Conservation (phyloP, 2,888 invertebrate species). For the Tholera decimalis region DNA sequence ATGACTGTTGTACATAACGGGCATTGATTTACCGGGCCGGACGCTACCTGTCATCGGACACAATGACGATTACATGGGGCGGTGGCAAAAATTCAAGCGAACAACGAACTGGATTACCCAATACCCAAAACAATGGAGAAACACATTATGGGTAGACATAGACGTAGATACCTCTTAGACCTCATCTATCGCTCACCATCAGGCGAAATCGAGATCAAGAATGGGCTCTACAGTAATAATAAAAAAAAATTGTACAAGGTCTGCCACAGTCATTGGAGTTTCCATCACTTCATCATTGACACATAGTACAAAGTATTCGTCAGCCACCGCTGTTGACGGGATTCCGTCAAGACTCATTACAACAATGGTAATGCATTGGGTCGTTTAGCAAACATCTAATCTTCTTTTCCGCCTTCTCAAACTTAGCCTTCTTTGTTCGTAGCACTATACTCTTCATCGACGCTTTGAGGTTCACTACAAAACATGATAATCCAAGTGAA, state of each 20-base stretch:
- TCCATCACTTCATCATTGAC: slow-evolving; percentile 35
- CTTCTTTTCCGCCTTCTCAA: slow-evolving; percentile 9
- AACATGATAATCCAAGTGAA: slow-evolving; percentile 16
- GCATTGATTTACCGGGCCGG: slow-evolving; percentile 89
- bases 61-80: slow-evolving; percentile 79
- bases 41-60: slow-evolving; percentile 84
- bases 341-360: background rate
- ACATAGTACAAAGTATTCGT: slow-evolving; percentile 7
- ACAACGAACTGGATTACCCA: slow-evolving; percentile 42
- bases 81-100: slow-evolving; percentile 76
- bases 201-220: no score
- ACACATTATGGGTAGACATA: slow-evolving; percentile 46
- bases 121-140: slow-evolving; percentile 49
- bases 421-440: slow-evolving; percentile 13
- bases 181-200: no score
- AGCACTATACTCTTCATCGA: background rate
- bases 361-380: background rate
- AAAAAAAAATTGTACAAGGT: slow-evolving; percentile 39
- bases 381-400: slow-evolving; percentile 4
- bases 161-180: no score
- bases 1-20: slow-evolving; percentile 82
- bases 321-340: slow-evolving; percentile 2
- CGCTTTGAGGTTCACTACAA: background rate
- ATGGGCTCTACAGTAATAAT: no score
- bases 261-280: slow-evolving; percentile 38